Evolutionary conservation across 2,888 invertebrate species (phyloP).

Genomic region (Cremastinae sp.): DNA sequence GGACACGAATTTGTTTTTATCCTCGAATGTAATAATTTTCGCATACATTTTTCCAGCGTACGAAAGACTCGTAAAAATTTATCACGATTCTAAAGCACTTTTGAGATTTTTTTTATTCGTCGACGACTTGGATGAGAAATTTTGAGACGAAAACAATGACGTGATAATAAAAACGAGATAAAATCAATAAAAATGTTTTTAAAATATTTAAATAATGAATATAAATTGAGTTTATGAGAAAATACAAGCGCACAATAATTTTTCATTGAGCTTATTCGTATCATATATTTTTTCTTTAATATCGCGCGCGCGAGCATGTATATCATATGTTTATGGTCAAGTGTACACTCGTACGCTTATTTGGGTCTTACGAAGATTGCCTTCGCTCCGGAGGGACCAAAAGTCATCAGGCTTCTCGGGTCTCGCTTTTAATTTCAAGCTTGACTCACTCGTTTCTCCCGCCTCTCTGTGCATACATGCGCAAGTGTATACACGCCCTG

Average conservation of each 20-base stretch:
- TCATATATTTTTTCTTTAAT: background rate
- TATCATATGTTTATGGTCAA: slow-evolving; percentile 24
- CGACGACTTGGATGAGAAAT: background rate
- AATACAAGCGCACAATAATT: too few species aligned
- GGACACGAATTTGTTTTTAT: slow-evolving; percentile 1
- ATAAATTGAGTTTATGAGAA: too few species aligned
- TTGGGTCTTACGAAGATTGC: slow-evolving; percentile 52
- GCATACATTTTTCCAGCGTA: slow-evolving; percentile 11
- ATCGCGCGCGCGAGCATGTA: background rate
- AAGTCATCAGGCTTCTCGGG: slow-evolving; percentile 40
- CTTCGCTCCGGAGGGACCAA: slow-evolving; percentile 15
- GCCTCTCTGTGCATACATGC: background rate
- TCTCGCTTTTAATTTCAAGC: slow-evolving; percentile 58
- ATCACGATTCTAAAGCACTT: background rate
- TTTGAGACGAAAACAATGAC: background rate
- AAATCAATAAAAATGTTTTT: too few species aligned
- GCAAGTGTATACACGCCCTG: background rate
- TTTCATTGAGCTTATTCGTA: too few species aligned
- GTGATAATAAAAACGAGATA: background rate
- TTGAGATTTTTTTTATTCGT: slow-evolving; percentile 21
- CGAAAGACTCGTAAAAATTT: slow-evolving; percentile 22
- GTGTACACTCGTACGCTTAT: slow-evolving; percentile 40
- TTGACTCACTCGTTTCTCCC: slow-evolving; percentile 47
- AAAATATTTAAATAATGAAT: too few species aligned
- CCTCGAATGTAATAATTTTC: slow-evolving; percentile 36